Evolutionary conservation across 1,140 invertebrate species (phyloP).

Genomic region (Brachionus manjavacas): DNA sequence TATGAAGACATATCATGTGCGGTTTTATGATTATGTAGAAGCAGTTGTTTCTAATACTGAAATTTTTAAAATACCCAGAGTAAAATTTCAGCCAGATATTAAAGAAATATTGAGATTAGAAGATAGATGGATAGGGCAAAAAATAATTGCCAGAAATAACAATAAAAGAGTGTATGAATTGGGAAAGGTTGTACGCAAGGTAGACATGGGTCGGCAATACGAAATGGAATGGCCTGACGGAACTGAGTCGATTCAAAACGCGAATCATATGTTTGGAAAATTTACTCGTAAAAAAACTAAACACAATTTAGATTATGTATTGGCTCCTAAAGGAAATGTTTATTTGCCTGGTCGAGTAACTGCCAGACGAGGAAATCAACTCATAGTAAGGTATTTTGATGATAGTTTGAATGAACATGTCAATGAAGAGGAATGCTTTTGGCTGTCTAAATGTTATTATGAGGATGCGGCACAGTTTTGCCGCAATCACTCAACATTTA

Average conservation of each 20-base stretch:
- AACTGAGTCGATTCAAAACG: slow-evolving; percentile 45
- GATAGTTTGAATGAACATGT: slow-evolving; percentile 42
- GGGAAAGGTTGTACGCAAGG: slow-evolving; percentile 45
- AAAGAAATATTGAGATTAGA: slow-evolving; percentile 47
- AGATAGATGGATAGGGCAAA: slow-evolving; percentile 46
- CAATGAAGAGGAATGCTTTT: slow-evolving; percentile 44
- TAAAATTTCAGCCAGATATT: slow-evolving; percentile 49
- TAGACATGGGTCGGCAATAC: slow-evolving; percentile 46
- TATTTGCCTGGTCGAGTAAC: slow-evolving; percentile 48
- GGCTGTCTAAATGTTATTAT: slow-evolving; percentile 47
- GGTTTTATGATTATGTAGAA: slow-evolving; percentile 48
- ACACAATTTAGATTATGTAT: slow-evolving; percentile 45
- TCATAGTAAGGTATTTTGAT: slow-evolving; percentile 48
- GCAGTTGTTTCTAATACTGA: slow-evolving; percentile 44
- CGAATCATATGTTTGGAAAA: slow-evolving; percentile 49
- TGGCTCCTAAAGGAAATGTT: slow-evolving; percentile 45
- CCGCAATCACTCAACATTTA: neutral
- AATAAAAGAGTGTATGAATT: slow-evolving; percentile 47
- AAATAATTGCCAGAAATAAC: slow-evolving; percentile 50
- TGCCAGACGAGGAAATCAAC: neutral
- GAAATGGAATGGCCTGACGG: slow-evolving; percentile 47
- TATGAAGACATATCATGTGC: slow-evolving; percentile 43
- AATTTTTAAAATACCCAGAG: slow-evolving; percentile 46
- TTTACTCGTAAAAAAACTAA: slow-evolving; percentile 45
- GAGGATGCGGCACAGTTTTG: slow-evolving; percentile 45